Percentiles rank a stretch among this genome's conserved stretches.
Conservation (phyloP, 2,113 vertebrate genomes). For the Cercocebus atys region DNA sequence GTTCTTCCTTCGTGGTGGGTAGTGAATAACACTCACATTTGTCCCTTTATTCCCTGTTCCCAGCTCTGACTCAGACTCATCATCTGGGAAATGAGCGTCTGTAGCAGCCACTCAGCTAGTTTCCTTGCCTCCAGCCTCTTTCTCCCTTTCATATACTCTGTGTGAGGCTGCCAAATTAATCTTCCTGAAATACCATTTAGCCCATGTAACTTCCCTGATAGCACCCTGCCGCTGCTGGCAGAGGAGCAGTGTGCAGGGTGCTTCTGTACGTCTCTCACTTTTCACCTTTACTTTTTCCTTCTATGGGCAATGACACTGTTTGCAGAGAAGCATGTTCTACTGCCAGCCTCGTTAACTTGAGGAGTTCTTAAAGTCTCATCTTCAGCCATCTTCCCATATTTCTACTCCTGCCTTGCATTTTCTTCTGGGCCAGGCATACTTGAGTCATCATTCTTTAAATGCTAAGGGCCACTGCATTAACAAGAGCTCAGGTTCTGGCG, state of each 20-base stretch:
- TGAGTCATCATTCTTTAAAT: background rate
- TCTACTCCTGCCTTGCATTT: background rate
- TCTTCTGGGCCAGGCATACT: background rate
- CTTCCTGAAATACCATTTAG: constrained; percentile 6
- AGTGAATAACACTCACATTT: background rate
- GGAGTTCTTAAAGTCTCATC: background rate
- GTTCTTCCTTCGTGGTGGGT: background rate
- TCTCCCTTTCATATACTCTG: constrained; percentile 1
- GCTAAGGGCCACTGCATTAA: too few species aligned
- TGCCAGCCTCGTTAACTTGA: background rate
- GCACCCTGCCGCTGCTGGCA: background rate
- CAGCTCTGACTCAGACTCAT: constrained; percentile 34
- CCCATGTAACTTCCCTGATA: background rate
- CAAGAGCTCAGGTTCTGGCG: background rate
- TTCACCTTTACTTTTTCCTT: background rate
- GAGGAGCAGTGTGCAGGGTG: background rate
- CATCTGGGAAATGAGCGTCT: background rate
- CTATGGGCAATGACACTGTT: background rate
- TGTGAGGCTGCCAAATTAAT: background rate
- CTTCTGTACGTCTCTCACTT: background rate
- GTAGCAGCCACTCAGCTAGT: background rate
- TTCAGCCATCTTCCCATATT: background rate
- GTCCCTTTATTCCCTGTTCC: background rate
- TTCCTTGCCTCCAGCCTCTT: constrained; percentile 49
- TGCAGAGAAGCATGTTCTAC: fast-evolving